These are phyloP conservation scores for Rostratula benghalensis DNA, from an alignment of 2,113 vertebrate genomes.

Conservation along the genomic window DNA sequence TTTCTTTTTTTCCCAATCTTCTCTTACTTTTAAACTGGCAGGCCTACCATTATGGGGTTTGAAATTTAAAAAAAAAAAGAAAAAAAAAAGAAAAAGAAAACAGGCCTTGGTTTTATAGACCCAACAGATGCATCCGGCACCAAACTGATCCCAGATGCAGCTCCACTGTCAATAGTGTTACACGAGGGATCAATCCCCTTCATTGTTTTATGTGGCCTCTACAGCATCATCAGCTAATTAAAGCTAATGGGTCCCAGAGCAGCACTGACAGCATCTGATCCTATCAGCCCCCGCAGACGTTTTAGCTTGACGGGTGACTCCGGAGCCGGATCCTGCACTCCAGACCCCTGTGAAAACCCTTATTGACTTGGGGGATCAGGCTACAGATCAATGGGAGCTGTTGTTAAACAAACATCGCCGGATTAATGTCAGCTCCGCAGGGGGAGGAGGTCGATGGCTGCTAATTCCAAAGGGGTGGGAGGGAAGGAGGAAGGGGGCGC, in stretches of 20 bases:
- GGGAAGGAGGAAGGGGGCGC: not conserved
- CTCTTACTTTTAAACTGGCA: not conserved
- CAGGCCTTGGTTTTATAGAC: slow-evolving; percentile 44
- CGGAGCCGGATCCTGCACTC: not conserved
- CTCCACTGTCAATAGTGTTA: slow-evolving; percentile 51
- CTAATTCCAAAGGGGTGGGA: not conserved
- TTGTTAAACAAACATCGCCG: not conserved
- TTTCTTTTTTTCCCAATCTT: not conserved
- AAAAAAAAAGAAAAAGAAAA: not conserved
- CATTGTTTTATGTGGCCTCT: slow-evolving; percentile 62
- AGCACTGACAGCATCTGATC: slow-evolving; percentile 37
- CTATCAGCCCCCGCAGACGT: not conserved
- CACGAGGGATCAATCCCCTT: slow-evolving; percentile 63
- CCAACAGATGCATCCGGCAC: slow-evolving; percentile 43
- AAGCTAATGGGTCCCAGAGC: slow-evolving; percentile 49
- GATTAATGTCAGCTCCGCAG: slow-evolving; percentile 37
- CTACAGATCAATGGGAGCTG: slow-evolving; percentile 26
- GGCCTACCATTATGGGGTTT: not conserved
- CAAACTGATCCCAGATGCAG: slow-evolving; percentile 55
- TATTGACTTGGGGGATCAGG: slow-evolving; percentile 52
- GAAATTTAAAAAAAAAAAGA: not conserved
- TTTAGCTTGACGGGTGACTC: not conserved
- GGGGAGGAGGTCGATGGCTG: slow-evolving; percentile 51
- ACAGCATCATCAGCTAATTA: slow-evolving; percentile 56
- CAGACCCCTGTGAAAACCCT: slow-evolving; percentile 10